Conservation (phyloP, 2,113 vertebrate genomes). For the Ophiodon elongatus region DNA sequence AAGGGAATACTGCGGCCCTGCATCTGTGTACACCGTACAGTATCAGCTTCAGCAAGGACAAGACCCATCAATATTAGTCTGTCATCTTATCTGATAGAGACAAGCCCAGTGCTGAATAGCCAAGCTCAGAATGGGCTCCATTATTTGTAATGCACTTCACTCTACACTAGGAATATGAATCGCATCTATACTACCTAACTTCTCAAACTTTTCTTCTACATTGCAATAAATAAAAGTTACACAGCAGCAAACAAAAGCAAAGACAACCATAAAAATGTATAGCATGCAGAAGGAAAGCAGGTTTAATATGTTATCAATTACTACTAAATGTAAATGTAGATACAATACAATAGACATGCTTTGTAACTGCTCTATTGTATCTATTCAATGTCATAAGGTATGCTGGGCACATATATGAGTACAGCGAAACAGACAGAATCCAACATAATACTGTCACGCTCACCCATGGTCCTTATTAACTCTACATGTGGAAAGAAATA, state of each 20-base stretch:
- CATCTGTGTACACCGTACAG: conserved; percentile 62
- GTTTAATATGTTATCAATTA: neutral
- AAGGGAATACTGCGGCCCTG: conserved; percentile 51
- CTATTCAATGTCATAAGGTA: neutral
- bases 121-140: conserved; percentile 37
- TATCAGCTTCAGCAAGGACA: conserved; percentile 75
- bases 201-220: conserved; percentile 41
- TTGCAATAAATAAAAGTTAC: conserved; percentile 24
- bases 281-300: neutral
- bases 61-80: conserved; percentile 78
- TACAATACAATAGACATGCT: neutral
- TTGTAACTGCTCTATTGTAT: neutral
- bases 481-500: neutral
- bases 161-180: conserved; percentile 63
- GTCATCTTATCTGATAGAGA: conserved; percentile 77
- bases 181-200: conserved; percentile 6
- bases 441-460: conserved; percentile 4
- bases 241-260: conserved; percentile 9
- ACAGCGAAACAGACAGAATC: conserved; percentile 7
- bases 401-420: neutral
- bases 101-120: conserved; percentile 73
- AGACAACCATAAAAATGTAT: neutral
- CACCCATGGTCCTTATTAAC: conserved; percentile 4
- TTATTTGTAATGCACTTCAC: conserved; percentile 56
- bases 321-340: neutral